Conservation (phyloP, 1,140 invertebrate species). For the Pseudoatta argentina region DNA sequence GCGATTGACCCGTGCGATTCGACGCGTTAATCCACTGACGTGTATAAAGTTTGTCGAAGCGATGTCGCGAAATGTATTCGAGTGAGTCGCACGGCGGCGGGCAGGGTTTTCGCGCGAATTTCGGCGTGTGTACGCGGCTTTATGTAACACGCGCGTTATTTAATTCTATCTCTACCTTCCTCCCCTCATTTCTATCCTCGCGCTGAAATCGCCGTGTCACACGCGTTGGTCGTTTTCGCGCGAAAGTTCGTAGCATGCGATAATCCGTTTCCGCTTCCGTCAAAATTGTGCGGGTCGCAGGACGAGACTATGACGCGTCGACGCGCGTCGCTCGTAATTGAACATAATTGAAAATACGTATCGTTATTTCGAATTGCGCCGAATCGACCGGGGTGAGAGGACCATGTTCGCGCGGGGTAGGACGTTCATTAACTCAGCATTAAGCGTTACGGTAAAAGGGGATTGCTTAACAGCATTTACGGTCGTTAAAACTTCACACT, state of each 20-base stretch:
- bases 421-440: constrained; percentile 59
- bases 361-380: constrained; percentile 59
- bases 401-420: neutral
- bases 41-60: constrained; percentile 54
- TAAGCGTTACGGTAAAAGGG: constrained; percentile 36
- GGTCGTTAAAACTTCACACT: constrained; percentile 45
- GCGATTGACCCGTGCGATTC: constrained; percentile 52
- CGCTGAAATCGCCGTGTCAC: constrained; percentile 2
- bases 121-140: constrained; percentile 52
- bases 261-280: constrained; percentile 61
- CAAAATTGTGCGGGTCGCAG: constrained; percentile 28
- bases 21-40: constrained; percentile 49
- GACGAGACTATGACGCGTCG: neutral
- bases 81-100: neutral
- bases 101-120: constrained; percentile 32
- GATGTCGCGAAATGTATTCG: constrained; percentile 53
- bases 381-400: constrained; percentile 24
- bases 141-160: constrained; percentile 58
- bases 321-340: constrained; percentile 13
- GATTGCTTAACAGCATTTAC: constrained; percentile 50
- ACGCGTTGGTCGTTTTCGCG: constrained; percentile 10
- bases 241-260: constrained; percentile 45
- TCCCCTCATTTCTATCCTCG: neutral
- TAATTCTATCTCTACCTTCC: constrained; percentile 7
- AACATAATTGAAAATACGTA: constrained; percentile 60